Percentiles rank a stretch among this genome's conserved stretches.
Evolutionary conservation across 2,888 invertebrate species (phyloP).

Genomic region (Trissolcus brochymenae): DNA sequence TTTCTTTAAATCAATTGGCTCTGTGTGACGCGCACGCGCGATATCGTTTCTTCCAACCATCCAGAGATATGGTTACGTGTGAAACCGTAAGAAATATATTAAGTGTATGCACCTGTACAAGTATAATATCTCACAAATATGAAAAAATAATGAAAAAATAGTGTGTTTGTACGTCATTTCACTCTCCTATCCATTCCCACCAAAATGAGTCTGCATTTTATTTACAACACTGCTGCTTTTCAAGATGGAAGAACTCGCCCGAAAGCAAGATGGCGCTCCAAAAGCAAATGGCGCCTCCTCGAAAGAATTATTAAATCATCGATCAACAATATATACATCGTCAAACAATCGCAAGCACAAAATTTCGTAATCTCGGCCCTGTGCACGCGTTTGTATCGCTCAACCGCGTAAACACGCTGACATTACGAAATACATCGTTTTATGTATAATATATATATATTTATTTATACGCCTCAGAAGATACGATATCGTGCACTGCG

Average conservation of each 20-base stretch:
- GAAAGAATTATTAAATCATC: conserved; percentile 1
- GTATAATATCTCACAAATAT: conserved; percentile 48
- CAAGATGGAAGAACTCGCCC: background rate
- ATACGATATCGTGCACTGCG: conserved; percentile 40
- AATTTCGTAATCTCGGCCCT: background rate
- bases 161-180: conserved; percentile 43
- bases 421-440: background rate
- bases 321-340: conserved; percentile 20
- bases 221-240: conserved; percentile 29
- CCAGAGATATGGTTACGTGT: conserved; percentile 31
- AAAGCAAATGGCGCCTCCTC: background rate
- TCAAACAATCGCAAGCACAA: conserved; percentile 10
- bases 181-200: background rate
- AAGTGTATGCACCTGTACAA: conserved; percentile 48
- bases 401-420: background rate
- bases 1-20: conserved; percentile 46
- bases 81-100: conserved; percentile 44
- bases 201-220: conserved; percentile 34
- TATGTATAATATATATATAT: conserved; percentile 22
- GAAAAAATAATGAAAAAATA: conserved; percentile 54
- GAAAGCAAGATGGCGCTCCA: background rate
- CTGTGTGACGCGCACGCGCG: conserved; percentile 19
- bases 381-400: background rate
- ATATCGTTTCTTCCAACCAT: conserved; percentile 33
- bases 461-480: conserved; percentile 21